phyloP scores from a whole-genome alignment of 1,140 invertebrate species.

The Nylanderia fulva region DNA sequence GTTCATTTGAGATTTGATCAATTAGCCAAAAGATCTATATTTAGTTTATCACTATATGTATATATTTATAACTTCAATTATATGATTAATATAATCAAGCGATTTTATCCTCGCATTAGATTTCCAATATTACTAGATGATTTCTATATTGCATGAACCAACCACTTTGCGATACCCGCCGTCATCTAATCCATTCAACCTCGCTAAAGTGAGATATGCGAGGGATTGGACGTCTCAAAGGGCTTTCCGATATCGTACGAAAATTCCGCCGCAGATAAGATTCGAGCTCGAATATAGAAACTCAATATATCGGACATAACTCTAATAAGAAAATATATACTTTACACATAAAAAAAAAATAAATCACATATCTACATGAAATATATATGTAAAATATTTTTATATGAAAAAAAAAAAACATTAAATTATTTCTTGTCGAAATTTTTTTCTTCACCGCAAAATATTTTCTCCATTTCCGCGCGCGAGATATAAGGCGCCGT shows the following conservation, averaged over 20 bases:
- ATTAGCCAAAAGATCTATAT: too few species aligned
- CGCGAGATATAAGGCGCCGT: too few species aligned
- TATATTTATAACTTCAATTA: not conserved
- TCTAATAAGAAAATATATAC: not conserved
- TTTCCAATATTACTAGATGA: not conserved
- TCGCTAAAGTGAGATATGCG: slow-evolving; percentile 37
- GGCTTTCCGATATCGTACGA: not conserved
- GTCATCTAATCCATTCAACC: slow-evolving; percentile 24
- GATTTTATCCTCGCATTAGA: not conserved
- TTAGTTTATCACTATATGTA: too few species aligned
- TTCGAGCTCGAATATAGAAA: slow-evolving; percentile 27
- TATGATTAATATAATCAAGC: not conserved
- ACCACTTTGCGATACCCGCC: not conserved
- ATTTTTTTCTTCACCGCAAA: not conserved
- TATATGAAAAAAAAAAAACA: not conserved
- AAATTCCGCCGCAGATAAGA: slow-evolving; percentile 37
- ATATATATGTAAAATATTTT: not conserved
- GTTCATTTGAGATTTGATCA: too few species aligned
- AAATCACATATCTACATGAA: not conserved
- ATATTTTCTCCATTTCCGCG: not conserved
- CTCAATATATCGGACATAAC: slow-evolving; percentile 9
- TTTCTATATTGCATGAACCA: not conserved
- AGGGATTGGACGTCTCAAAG: slow-evolving; percentile 24
- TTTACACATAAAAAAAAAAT: not conserved
- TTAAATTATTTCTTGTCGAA: not conserved